Percentiles rank a stretch among this genome's conserved stretches.
phyloP scores from a whole-genome alignment of 2,888 invertebrate genomes.

The Norana najaformis region DNA sequence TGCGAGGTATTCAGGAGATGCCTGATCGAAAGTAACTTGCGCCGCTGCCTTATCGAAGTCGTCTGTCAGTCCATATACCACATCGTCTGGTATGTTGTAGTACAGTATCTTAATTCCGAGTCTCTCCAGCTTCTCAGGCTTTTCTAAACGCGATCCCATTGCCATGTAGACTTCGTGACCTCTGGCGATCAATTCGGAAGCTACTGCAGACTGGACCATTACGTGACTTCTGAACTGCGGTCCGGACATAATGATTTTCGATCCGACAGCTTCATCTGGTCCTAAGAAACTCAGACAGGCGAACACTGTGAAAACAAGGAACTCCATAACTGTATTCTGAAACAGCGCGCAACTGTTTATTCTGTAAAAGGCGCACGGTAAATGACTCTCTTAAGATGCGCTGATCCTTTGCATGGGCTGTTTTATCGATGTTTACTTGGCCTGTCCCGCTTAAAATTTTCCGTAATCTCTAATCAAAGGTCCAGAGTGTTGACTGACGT shows the following conservation, averaged over 20 bases:
- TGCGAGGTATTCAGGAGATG: not conserved
- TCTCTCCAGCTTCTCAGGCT: not conserved
- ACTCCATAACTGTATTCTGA: not conserved
- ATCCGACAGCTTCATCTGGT: not conserved
- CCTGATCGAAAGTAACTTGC: not conserved
- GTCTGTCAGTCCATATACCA: not conserved
- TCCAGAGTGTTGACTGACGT: too few species aligned
- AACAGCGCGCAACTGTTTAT: not conserved
- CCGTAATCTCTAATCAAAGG: too few species aligned
- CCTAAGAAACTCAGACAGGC: not conserved
- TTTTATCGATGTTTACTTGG: too few species aligned
- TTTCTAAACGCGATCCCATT: not conserved
- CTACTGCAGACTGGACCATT: conserved; percentile 21
- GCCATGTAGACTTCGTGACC: conserved; percentile 36
- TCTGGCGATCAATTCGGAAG: conserved; percentile 24
- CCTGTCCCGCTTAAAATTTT: too few species aligned
- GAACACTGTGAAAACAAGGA: not conserved
- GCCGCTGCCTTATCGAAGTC: not conserved
- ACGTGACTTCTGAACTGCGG: conserved; percentile 25
- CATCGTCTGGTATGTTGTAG: conserved; percentile 21
- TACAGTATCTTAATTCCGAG: not conserved
- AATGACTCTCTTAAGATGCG: not conserved
- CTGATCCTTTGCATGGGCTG: too few species aligned
- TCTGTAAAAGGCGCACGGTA: not conserved
- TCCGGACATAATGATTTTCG: conserved; percentile 30